Evolutionary conservation across 92 coral and sea anemone species (phyloP).

Genomic region (Porites rus): DNA sequence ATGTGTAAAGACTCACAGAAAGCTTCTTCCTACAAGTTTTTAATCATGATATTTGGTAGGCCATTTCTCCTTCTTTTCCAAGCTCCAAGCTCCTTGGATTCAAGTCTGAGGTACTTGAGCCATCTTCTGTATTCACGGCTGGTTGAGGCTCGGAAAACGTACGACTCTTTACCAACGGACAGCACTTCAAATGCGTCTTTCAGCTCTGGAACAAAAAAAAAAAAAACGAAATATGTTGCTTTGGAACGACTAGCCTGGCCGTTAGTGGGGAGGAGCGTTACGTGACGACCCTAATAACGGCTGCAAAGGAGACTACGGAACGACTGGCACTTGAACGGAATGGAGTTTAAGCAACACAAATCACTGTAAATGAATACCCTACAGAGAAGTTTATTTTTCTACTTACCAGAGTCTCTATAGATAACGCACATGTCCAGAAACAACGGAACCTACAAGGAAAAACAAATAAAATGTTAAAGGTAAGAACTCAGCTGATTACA

Average conservation of each 20-base stretch:
- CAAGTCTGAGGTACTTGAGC: constrained; percentile 84
- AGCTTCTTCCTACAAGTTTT: constrained; percentile 52
- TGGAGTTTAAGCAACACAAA: no score
- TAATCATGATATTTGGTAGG: constrained; percentile 96
- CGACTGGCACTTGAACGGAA: no score
- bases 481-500: neutral
- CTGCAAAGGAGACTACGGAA: no score
- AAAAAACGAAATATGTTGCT: neutral
- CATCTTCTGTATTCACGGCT: constrained; percentile 83
- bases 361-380: neutral
- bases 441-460: constrained; percentile 71
- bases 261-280: no score
- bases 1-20: neutral
- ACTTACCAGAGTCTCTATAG: constrained; percentile 77
- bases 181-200: constrained; percentile 89
- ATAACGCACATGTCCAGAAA: constrained; percentile 79
- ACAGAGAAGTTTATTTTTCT: neutral
- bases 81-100: constrained; percentile 85
- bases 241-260: no score
- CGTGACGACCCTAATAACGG: no score
- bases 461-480: neutral
- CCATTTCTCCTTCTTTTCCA: constrained; percentile 97
- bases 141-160: constrained; percentile 76
- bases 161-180: constrained; percentile 84
- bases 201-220: constrained; percentile 60